A percentile compares a stretch with the other conserved stretches of the same genome.
phyloP scores from a whole-genome alignment of 2,797 vertebrate genomes.

The Yasuhikotakia modesta region DNA sequence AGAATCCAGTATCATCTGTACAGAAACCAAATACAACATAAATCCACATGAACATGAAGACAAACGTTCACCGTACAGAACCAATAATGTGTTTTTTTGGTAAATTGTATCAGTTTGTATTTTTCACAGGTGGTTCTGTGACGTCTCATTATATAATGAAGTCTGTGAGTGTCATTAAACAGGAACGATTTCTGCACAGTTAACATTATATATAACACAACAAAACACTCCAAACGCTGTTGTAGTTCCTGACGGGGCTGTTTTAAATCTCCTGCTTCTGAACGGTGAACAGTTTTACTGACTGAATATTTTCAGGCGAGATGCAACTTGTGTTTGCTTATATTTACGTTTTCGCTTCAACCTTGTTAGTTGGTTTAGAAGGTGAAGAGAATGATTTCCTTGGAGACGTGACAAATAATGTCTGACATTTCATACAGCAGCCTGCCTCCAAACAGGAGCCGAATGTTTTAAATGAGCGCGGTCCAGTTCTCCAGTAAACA shows the following conservation, averaged over 20 bases:
- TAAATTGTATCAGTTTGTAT: too few relatives aligned
- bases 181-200: too few relatives aligned
- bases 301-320: neutral
- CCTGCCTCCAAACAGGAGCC: conserved; percentile 6
- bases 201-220: neutral
- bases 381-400: conserved; percentile 39
- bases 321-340: neutral
- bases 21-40: too few relatives aligned
- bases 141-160: too few relatives aligned
- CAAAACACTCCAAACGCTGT: neutral
- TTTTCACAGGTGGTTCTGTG: too few relatives aligned
- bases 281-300: neutral
- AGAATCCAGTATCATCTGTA: conserved; percentile 11
- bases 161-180: too few relatives aligned
- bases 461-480: conserved; percentile 39
- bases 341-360: conserved; percentile 17
- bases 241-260: neutral
- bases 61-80: too few relatives aligned
- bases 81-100: too few relatives aligned
- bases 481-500: conserved; percentile 44
- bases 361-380: conserved; percentile 35
- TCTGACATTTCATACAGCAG: conserved; percentile 38
- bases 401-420: conserved; percentile 38
- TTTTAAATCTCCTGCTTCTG: neutral
- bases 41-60: too few relatives aligned